Conservation (phyloP, 2,888 invertebrate genomes). For the Neoitamus cyanurus region DNA sequence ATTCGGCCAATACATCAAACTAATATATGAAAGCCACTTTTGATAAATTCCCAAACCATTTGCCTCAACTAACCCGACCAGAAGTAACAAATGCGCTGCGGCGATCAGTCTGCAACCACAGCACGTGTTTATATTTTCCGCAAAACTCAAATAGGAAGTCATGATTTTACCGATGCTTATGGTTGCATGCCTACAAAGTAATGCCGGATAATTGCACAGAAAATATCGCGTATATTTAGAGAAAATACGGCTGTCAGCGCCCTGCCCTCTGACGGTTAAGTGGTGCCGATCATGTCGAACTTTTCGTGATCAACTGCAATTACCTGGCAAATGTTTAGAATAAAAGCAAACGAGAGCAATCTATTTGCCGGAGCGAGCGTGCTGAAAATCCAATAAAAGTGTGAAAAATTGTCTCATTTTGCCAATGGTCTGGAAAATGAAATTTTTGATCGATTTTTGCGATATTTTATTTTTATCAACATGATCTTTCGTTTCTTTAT, state of each 20-base stretch:
- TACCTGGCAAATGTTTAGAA: neutral
- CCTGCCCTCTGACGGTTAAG: neutral
- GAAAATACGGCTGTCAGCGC: slow-evolving; percentile 3
- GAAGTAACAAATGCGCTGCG: neutral
- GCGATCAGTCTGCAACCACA: neutral
- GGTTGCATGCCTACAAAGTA: slow-evolving; percentile 15
- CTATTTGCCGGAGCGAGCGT: neutral
- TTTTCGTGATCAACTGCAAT: slow-evolving; percentile 16
- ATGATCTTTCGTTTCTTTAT: neutral
- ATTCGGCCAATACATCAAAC: neutral
- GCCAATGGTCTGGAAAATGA: neutral
- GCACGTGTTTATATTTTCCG: slow-evolving; percentile 3
- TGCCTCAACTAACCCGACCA: neutral
- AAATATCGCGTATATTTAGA: neutral
- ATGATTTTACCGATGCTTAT: neutral
- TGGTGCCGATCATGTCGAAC: neutral
- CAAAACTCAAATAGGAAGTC: slow-evolving; percentile 7
- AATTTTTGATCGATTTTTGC: neutral
- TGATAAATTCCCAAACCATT: neutral
- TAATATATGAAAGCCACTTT: neutral
- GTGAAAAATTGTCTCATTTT: neutral
- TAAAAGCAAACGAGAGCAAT: slow-evolving; percentile 3
- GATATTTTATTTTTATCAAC: neutral
- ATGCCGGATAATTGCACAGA: neutral
- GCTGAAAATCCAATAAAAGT: slow-evolving; percentile 17